These are phyloP conservation scores for Nothoprocta pentlandii DNA, from an alignment of 2,113 vertebrate species.

Conservation along the genomic window DNA sequence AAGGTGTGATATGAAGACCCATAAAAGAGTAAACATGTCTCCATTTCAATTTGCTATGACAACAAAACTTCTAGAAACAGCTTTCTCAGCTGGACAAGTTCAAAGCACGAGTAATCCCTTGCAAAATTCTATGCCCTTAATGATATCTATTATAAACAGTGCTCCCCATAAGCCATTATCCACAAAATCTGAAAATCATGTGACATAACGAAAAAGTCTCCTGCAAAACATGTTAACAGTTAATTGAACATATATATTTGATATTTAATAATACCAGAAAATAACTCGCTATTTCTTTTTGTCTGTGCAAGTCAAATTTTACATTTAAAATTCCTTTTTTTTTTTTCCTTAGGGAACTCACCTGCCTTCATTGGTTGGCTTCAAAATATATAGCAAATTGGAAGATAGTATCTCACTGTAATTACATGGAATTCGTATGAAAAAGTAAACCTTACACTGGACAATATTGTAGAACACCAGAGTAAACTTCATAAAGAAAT, in stretches of 20 bases:
- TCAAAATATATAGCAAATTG: conserved; percentile 77
- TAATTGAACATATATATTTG: conserved; percentile 71
- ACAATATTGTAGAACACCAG: conserved; percentile 78
- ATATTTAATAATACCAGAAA: conserved; percentile 69
- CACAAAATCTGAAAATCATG: conserved; percentile 74
- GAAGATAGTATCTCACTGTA: conserved; percentile 76
- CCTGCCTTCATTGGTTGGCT: conserved; percentile 78
- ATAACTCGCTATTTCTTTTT: conserved; percentile 48
- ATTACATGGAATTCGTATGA: conserved; percentile 76
- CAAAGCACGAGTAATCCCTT: conserved; percentile 41
- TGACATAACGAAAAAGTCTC: conserved; percentile 77
- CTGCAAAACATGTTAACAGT: conserved; percentile 78
- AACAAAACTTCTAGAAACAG: conserved; percentile 49
- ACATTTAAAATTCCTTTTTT: conserved; percentile 68
- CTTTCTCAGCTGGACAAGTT: conserved; percentile 47
- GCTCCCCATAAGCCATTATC: conserved; percentile 66
- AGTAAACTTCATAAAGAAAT: conserved; percentile 76
- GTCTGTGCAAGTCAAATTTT: conserved; percentile 72
- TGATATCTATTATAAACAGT: conserved; percentile 63
- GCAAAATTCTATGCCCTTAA: conserved; percentile 63
- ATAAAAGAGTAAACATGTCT: conserved; percentile 66
- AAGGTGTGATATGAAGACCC: conserved; percentile 71
- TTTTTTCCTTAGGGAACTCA: conserved; percentile 66
- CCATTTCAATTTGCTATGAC: conserved; percentile 55
- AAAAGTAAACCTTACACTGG: conserved; percentile 78